phyloP scores from a whole-genome alignment of 2,797 vertebrate genomes.

The Sebastes reedi region DNA sequence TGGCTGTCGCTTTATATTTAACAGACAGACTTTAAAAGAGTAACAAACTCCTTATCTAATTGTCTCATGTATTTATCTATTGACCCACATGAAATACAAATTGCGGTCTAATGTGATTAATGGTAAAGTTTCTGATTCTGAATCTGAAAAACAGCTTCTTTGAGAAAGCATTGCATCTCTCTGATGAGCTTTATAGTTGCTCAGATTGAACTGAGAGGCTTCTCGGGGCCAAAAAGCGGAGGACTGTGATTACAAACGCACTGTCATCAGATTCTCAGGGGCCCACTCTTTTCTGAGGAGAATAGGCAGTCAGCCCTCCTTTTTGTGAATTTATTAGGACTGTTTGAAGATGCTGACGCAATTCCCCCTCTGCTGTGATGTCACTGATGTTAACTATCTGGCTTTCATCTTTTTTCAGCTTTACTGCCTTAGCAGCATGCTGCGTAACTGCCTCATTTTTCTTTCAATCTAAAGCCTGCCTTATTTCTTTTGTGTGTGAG shows the following conservation, averaged over 20 bases:
- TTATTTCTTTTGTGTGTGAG: constrained; percentile 20
- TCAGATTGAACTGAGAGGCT: constrained; percentile 22
- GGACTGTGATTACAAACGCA: constrained; percentile 31
- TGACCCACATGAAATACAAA: neutral
- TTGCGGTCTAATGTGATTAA: neutral
- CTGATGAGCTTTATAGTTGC: neutral
- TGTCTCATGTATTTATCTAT: neutral
- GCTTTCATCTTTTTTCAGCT: constrained; percentile 64
- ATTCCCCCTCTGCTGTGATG: constrained; percentile 61
- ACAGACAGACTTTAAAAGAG: neutral
- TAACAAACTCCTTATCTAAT: neutral
- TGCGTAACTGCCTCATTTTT: constrained; percentile 33
- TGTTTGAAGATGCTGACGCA: constrained; percentile 72
- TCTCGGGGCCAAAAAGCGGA: constrained; percentile 6
- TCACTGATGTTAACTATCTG: constrained; percentile 67
- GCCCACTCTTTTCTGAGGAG: constrained; percentile 36
- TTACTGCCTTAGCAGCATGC: constrained; percentile 27
- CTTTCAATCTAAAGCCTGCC: constrained; percentile 20
- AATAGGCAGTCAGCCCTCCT: constrained; percentile 48
- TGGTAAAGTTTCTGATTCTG: neutral
- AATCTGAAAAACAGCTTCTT: neutral
- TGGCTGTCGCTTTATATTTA: neutral
- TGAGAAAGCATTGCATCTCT: neutral
- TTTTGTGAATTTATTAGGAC: constrained; percentile 52
- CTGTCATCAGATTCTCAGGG: constrained; percentile 48